Conservation (phyloP, 2,888 invertebrate species). For the Candidula unifasciata region DNA sequence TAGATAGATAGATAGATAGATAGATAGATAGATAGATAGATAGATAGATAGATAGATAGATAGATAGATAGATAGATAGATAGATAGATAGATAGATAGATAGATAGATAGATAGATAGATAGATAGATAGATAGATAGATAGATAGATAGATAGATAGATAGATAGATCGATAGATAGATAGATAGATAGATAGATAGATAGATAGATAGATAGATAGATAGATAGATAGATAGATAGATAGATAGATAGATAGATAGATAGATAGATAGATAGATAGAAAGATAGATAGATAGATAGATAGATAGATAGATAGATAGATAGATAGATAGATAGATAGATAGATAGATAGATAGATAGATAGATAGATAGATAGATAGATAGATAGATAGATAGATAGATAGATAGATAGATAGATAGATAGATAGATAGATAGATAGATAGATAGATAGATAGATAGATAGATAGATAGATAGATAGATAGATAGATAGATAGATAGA, state of each 20-base stretch:
- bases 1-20: slow-evolving; percentile 8
- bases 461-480: background rate
- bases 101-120: slow-evolving; percentile 19
- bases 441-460: background rate
- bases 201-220: background rate
- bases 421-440: too few species aligned
- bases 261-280: slow-evolving; percentile 8
- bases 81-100: slow-evolving; percentile 10
- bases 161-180: too few species aligned
- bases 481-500: background rate
- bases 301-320: background rate
- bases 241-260: background rate
- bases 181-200: background rate
- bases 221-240: slow-evolving; percentile 2
- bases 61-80: slow-evolving; percentile 4
- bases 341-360: background rate
- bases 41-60: slow-evolving; percentile 4
- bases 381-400: background rate
- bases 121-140: slow-evolving; percentile 1
- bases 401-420: background rate
- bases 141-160: slow-evolving; percentile 3
- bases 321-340: too few species aligned
- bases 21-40: background rate
- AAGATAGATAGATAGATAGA: background rate
- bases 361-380: background rate